These are phyloP conservation scores for Tetrao urogallus DNA, from an alignment of 2,113 vertebrate species.

Conservation along the genomic window DNA sequence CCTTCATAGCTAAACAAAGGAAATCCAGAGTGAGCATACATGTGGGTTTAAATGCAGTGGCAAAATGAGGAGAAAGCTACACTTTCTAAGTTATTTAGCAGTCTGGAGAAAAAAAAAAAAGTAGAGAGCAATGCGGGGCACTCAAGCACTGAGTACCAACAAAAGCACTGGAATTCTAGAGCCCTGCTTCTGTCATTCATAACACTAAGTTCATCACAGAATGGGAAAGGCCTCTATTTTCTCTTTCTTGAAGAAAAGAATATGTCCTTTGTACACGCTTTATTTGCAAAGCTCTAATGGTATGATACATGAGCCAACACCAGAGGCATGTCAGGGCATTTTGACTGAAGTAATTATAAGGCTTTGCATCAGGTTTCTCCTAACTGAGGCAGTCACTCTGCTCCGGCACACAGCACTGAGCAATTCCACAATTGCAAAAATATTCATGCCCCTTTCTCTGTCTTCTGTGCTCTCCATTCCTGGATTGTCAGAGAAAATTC, in stretches of 20 bases:
- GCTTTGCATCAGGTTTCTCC: not conserved
- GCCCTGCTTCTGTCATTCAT: not conserved
- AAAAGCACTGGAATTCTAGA: not conserved
- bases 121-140: not conserved
- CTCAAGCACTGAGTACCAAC: not conserved
- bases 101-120: not conserved
- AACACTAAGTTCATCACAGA: not conserved
- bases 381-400: not conserved
- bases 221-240: not conserved
- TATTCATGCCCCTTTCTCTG: not conserved
- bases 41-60: not conserved
- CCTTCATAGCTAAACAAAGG: not conserved
- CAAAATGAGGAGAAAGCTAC: not conserved
- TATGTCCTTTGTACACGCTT: not conserved
- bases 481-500: not conserved
- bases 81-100: not conserved
- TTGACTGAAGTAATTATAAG: not conserved
- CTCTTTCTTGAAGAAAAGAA: not conserved
- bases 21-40: not conserved
- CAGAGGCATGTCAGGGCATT: not conserved
- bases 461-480: not conserved
- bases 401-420: not conserved
- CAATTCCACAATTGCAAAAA: not conserved
- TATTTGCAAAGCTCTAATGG: not conserved
- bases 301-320: not conserved